These are phyloP conservation scores for Drosophila prolongata DNA, from an alignment of 2,888 invertebrate species.

Conservation along the genomic window DNA sequence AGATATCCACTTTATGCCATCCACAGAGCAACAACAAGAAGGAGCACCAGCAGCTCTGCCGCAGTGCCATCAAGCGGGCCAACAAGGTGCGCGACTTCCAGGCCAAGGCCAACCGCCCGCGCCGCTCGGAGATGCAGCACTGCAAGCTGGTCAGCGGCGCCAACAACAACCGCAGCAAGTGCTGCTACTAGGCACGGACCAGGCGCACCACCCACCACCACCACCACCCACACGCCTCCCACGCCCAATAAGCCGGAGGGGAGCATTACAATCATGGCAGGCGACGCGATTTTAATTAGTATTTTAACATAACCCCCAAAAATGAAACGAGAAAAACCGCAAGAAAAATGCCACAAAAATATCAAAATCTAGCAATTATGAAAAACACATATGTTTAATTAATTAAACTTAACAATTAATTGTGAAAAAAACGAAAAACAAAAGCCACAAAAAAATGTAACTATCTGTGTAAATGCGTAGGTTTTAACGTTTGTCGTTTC, in stretches of 20 bases:
- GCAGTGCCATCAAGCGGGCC: conserved; percentile 85
- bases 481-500: conserved; percentile 76
- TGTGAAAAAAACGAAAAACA: conserved; percentile 53
- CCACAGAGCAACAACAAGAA: conserved; percentile 84
- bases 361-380: conserved; percentile 69
- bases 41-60: conserved; percentile 85
- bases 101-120: conserved; percentile 85
- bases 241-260: conserved; percentile 17
- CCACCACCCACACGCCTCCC: conserved; percentile 24
- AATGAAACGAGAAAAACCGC: conserved; percentile 44
- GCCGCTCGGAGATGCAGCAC: conserved; percentile 86
- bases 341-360: conserved; percentile 58
- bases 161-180: conserved; percentile 88
- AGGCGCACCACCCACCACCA: conserved; percentile 11
- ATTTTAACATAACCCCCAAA: conserved; percentile 70
- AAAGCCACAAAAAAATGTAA: conserved; percentile 46
- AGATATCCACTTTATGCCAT: not conserved
- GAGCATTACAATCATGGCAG: conserved; percentile 66
- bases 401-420: conserved; percentile 53
- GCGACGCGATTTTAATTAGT: conserved; percentile 73
- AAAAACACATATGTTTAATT: conserved; percentile 47
- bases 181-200: conserved; percentile 80
- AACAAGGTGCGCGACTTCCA: conserved; percentile 86
- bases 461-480: conserved; percentile 72
- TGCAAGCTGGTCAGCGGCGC: conserved; percentile 86